Evolutionary conservation across 2,113 vertebrate species (phyloP).

Genomic region (Ancistrus triradiatus): DNA sequence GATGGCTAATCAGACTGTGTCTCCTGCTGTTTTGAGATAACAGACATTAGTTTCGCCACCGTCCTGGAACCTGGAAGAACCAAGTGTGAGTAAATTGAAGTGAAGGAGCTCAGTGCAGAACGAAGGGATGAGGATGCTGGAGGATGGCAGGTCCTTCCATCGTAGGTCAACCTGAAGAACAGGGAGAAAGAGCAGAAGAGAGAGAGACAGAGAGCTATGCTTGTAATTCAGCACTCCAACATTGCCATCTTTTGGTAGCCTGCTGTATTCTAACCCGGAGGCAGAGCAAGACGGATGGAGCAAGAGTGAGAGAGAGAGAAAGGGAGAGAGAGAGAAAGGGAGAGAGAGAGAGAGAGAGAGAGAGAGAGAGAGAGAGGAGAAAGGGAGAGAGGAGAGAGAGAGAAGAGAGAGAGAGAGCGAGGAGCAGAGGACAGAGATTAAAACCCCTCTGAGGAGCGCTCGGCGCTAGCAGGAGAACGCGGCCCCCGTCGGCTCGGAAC

Average conservation of each 20-base stretch:
- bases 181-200: slow-evolving; percentile 17
- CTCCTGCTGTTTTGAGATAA: too few species aligned
- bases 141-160: slow-evolving; percentile 1
- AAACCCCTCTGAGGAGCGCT: too few species aligned
- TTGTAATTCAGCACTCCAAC: slow-evolving; percentile 83
- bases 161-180: slow-evolving; percentile 5
- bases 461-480: too few species aligned
- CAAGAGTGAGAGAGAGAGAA: neutral
- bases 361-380: neutral
- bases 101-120: too few species aligned
- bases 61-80: too few species aligned
- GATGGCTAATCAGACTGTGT: too few species aligned
- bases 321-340: neutral
- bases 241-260: slow-evolving; percentile 92
- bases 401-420: neutral
- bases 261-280: slow-evolving; percentile 54
- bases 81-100: too few species aligned
- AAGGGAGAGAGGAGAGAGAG: neutral
- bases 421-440: too few species aligned
- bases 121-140: too few species aligned
- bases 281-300: slow-evolving; percentile 11
- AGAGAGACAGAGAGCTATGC: slow-evolving; percentile 44
- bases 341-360: neutral
- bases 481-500: too few species aligned
- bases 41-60: too few species aligned